Evolutionary conservation across 1,140 invertebrate genomes (phyloP).

Genomic region (Diplogasteroides magnus): DNA sequence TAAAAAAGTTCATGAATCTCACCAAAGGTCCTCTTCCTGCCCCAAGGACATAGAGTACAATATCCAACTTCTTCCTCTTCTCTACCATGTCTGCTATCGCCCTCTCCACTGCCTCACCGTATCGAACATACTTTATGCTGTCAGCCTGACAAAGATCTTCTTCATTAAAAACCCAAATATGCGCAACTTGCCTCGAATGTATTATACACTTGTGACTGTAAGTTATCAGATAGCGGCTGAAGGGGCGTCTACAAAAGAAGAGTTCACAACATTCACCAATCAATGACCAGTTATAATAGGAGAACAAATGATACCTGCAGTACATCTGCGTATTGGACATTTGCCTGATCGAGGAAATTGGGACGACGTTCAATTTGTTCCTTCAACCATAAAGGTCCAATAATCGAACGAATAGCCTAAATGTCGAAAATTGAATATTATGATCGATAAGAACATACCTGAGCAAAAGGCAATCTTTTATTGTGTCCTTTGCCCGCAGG

Average conservation of each 20-base stretch:
- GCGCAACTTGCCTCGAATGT: slow-evolving; percentile 72
- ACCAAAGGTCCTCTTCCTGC: slow-evolving; percentile 92
- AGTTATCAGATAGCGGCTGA: slow-evolving; percentile 86
- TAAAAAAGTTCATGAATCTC: slow-evolving; percentile 13
- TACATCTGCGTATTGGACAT: slow-evolving; percentile 31
- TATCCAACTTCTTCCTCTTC: slow-evolving; percentile 1
- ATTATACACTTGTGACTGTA: slow-evolving; percentile 92
- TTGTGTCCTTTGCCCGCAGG: too few species aligned
- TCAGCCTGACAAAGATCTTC: neutral
- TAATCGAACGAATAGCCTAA: neutral
- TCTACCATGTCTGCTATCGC: slow-evolving; percentile 38
- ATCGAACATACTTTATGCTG: slow-evolving; percentile 58
- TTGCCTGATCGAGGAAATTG: slow-evolving; percentile 21
- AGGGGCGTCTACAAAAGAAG: slow-evolving; percentile 35
- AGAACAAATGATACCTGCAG: slow-evolving; percentile 20
- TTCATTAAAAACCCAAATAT: too few species aligned
- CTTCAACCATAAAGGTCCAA: neutral
- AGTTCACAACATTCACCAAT: neutral
- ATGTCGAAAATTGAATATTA: too few species aligned
- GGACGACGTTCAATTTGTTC: neutral
- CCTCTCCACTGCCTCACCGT: slow-evolving; percentile 70
- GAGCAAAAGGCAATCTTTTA: too few species aligned
- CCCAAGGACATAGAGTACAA: slow-evolving; percentile 81
- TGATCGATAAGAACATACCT: too few species aligned
- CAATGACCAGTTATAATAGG: neutral